A percentile compares a stretch with the other conserved stretches of the same genome.
Conservation (phyloP, 2,113 vertebrate species). For the Triplophysa siluroides region DNA sequence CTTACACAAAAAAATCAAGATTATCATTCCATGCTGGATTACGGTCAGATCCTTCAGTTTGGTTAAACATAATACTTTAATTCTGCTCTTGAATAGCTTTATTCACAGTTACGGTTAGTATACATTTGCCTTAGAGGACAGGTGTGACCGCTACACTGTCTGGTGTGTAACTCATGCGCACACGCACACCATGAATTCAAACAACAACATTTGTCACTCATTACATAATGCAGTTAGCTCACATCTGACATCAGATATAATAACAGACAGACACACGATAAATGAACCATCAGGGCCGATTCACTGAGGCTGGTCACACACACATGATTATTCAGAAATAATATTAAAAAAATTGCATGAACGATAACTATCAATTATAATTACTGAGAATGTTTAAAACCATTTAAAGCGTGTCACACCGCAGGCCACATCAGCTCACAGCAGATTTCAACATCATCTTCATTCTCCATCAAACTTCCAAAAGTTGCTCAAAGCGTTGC, state of each 20-base stretch:
- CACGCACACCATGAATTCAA: background rate
- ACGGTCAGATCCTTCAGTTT: background rate
- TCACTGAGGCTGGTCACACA: background rate
- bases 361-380: too few relatives aligned
- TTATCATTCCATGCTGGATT: slow-evolving; percentile 1
- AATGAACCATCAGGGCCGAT: background rate
- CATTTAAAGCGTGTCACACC: too few relatives aligned
- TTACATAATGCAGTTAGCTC: background rate
- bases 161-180: background rate
- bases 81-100: background rate
- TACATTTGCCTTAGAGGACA: background rate
- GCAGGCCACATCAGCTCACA: too few relatives aligned
- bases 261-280: background rate
- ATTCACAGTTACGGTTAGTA: background rate
- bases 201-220: background rate
- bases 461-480: background rate
- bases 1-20: slow-evolving; percentile 3
- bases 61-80: background rate
- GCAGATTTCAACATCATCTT: background rate
- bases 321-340: too few relatives aligned
- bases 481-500: background rate
- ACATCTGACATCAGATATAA: background rate
- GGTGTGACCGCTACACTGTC: background rate
- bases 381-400: too few relatives aligned
- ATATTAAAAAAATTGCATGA: too few relatives aligned